phyloP scores from a whole-genome alignment of 2,113 vertebrate species.

The Spilogale gracilis region DNA sequence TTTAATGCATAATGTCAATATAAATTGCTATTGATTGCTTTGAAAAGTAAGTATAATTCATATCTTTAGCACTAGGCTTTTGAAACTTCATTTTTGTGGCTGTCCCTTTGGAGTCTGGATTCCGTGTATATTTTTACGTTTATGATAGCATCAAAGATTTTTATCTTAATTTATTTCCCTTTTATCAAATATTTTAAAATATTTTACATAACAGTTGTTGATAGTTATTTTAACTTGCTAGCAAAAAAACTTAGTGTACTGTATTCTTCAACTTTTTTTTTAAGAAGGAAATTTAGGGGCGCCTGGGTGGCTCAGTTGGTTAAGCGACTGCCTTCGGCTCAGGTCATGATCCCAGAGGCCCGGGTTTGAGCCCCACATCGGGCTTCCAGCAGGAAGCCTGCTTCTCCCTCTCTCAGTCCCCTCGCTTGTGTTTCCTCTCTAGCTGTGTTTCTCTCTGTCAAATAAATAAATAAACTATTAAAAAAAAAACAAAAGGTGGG shows the following conservation, averaged over 20 bases:
- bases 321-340: too few relatives aligned
- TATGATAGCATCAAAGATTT: neutral
- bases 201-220: neutral
- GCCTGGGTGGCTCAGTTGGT: too few relatives aligned
- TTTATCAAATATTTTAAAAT: slow-evolving; percentile 39
- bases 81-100: slow-evolving; percentile 22
- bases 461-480: too few relatives aligned
- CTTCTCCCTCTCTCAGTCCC: too few relatives aligned
- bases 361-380: too few relatives aligned
- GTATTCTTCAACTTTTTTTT: neutral
- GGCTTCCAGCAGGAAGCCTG: too few relatives aligned
- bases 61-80: neutral
- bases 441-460: too few relatives aligned
- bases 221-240: slow-evolving; percentile 40
- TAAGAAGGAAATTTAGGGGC: neutral
- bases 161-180: slow-evolving; percentile 30
- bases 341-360: too few relatives aligned
- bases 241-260: slow-evolving; percentile 5
- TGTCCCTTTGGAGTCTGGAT: slow-evolving; percentile 7
- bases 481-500: too few relatives aligned
- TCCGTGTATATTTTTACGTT: neutral
- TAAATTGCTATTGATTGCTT: neutral
- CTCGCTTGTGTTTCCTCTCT: too few relatives aligned
- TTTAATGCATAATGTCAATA: slow-evolving; percentile 30
- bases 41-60: slow-evolving; percentile 51